Evolutionary conservation across 1,140 invertebrate genomes (phyloP), one percentile per base, ranked within the genome.

Genomic region (Ceratina australensis): DNA sequence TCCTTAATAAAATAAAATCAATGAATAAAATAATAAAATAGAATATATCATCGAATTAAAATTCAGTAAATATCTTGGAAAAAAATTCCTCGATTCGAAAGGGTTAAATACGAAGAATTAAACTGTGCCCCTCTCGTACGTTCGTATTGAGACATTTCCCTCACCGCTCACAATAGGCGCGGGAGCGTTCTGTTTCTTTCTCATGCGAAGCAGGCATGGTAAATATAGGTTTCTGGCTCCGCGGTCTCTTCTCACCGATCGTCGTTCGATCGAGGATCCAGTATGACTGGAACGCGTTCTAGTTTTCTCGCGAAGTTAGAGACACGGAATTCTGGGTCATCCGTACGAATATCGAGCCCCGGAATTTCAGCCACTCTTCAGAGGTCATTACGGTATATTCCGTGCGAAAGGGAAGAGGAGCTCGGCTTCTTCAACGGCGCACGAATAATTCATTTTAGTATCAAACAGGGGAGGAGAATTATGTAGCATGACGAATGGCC

Each of bases 161-260:
- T n/a, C n/a, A 28, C 83, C 78, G 22, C 75, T 50, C 33, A 42
- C 33, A 75, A 81, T 65, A 63, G 33, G 57, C 56, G 76, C 57
- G 75, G 75, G 79, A 68, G 75, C 33, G 66, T 4, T 52, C 13
- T 52, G 33, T 42, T 42, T 42, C 33, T 56, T 8, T 20, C 42
- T 72, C 72, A 82, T 72, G 63, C 57, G 69, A 84, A 65, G 54
- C 15, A 49, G 20, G 33, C 33, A 42, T 0, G 57, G 68, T 74
- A 74, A 81, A 84, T 85, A 80, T 81, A 81, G 67, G 72, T 74
- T 81, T 76, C 42, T 68, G 76, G 75, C 56, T 75, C 71, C 68
- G 50, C 64, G 59, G 78, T 69, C 65, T 81, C 73, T 81, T 79
- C 72, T 75, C 59, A 13, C 52, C 63, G 79, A 81, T 81, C 64